Evolutionary conservation across 2,888 invertebrate species (phyloP), one percentile per base, ranked within the genome.

Genomic region (Pseudoips prasinana): DNA sequence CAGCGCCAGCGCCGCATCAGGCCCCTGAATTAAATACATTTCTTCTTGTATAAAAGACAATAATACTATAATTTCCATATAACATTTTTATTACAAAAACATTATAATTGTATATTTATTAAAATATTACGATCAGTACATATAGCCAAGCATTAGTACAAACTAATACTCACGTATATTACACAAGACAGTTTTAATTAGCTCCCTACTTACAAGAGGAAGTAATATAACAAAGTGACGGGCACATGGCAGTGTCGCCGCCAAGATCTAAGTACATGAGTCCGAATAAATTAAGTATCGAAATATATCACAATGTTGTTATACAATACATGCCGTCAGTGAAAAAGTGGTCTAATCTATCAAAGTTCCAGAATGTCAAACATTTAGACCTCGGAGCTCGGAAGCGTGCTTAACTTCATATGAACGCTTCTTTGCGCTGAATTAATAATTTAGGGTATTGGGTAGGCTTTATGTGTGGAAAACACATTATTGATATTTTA

Each of bases 1-100:
- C 73, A 68, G 81, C 86, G 87, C 87, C 86, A 57, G 87, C 87
- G 76, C 83, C 71, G 66, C 64, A 49, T 29, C 10, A 53, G 67
- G 68, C 76, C 74, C 74, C 67, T 46, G 52, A 33, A 32, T 26
- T 45, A 25, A 10, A 33, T 25, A 44, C 41, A 23, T 37, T 32
- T 39, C 30, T 23, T n/a, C n/a, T n/a, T n/a, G n/a, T 33, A 33
- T 27, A 22, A 30, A 42, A 7, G 34, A 33, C 19, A 46, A 48
- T 40, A 45, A 53, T 49, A 52, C 46, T 44, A 42, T 37, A 8
- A 27, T 37, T 48, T 28, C n/a, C n/a, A n/a, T 46, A 38, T 27
- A 41, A 33, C 38, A 20, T 54, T n/a, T 54, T 50, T 44, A 44
- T 50, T 39, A 34, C 33, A 45, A 17, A 36, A 14, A 20, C 44